Conservation (phyloP, 2,888 invertebrate species). For the Octodonta nipae region DNA sequence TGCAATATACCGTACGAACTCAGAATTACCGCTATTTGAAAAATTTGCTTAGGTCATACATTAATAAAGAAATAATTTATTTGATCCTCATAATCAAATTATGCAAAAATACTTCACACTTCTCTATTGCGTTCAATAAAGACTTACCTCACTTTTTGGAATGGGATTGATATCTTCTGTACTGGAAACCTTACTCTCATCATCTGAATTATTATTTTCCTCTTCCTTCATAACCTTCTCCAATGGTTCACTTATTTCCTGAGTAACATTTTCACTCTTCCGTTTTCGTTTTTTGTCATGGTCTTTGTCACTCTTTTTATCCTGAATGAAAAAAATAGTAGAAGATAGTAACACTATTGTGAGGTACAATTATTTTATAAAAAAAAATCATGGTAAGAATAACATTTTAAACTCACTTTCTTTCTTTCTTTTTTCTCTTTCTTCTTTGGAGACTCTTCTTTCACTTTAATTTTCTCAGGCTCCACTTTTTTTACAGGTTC, state of each 20-base stretch:
- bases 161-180: slow-evolving; percentile 18
- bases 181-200: slow-evolving; percentile 21
- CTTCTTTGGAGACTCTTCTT: slow-evolving; percentile 31
- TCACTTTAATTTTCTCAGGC: slow-evolving; percentile 41
- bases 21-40: too few species aligned
- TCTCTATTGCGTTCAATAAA: too few species aligned
- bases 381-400: not conserved
- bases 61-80: slow-evolving; percentile 4
- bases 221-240: slow-evolving; percentile 33
- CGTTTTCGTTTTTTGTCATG: slow-evolving; percentile 52
- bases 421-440: slow-evolving; percentile 38
- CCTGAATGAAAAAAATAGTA: slow-evolving; percentile 18
- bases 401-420: slow-evolving; percentile 14
- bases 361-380: not conserved
- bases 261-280: slow-evolving; percentile 37
- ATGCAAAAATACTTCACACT: too few species aligned
- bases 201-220: slow-evolving; percentile 30
- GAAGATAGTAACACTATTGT: too few species aligned
- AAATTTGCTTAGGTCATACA: slow-evolving; percentile 12
- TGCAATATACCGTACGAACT: too few species aligned
- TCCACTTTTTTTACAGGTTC: slow-evolving; percentile 28
- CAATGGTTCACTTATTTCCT: slow-evolving; percentile 35
- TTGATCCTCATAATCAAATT: too few species aligned
- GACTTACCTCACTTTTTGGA: slow-evolving; percentile 18
- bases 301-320: slow-evolving; percentile 46